Conservation (phyloP, 1,140 invertebrate genomes). For the Microvelia longipes region DNA sequence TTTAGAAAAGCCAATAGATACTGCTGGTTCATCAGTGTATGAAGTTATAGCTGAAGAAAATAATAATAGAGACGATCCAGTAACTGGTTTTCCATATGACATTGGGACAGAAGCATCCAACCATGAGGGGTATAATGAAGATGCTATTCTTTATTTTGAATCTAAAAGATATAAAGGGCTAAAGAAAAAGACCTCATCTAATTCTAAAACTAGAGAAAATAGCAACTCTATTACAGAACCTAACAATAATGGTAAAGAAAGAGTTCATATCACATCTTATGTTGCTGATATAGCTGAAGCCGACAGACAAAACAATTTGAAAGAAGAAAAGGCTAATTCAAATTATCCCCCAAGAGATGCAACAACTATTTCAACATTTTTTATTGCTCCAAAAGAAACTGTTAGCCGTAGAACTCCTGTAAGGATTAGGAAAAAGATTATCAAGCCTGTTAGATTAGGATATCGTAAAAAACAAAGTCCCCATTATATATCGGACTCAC, state of each 20-base stretch:
- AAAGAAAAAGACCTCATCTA: slow-evolving; percentile 3
- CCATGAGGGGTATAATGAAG: neutral
- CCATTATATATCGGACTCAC: slow-evolving; percentile 10
- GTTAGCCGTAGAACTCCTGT: neutral
- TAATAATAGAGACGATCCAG: neutral
- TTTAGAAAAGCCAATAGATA: neutral
- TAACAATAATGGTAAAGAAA: neutral
- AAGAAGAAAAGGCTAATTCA: neutral
- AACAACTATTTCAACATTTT: slow-evolving; percentile 16
- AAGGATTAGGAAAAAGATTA: slow-evolving; percentile 3
- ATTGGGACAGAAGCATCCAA: slow-evolving; percentile 7
- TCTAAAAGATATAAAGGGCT: neutral
- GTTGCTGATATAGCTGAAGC: slow-evolving; percentile 16
- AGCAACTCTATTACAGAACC: neutral
- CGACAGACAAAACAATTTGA: slow-evolving; percentile 1
- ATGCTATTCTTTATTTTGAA: slow-evolving; percentile 7
- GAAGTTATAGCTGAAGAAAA: neutral
- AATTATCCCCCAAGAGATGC: slow-evolving; percentile 4
- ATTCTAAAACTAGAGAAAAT: neutral
- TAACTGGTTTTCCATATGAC: neutral
- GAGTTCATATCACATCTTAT: slow-evolving; percentile 17
- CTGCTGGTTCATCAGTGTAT: neutral
- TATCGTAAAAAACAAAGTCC: neutral
- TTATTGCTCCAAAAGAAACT: slow-evolving; percentile 13
- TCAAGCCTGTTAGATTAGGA: neutral